phyloP scores from a whole-genome alignment of 2,888 invertebrate genomes.

The Syrista parreyssii region DNA sequence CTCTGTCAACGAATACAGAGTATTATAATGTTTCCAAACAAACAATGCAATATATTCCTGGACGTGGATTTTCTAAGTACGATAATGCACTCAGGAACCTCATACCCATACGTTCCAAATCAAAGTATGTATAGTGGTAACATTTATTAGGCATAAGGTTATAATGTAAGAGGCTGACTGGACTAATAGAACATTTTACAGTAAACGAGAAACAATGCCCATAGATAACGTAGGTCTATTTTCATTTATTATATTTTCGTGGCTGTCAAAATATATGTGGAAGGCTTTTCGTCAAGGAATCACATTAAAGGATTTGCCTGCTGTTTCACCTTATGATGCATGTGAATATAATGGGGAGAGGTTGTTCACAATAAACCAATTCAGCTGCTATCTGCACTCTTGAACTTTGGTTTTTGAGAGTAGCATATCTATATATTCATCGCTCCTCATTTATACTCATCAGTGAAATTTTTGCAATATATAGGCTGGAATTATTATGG shows the following conservation, averaged over 20 bases:
- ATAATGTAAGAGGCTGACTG: neutral
- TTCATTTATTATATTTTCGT: slow-evolving; percentile 68
- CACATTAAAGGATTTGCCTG: slow-evolving; percentile 59
- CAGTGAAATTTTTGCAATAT: neutral
- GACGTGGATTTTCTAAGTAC: slow-evolving; percentile 44
- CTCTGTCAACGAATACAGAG: neutral
- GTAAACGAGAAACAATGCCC: slow-evolving; percentile 57
- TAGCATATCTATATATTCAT: neutral
- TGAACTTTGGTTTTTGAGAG: neutral
- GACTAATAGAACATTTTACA: slow-evolving; percentile 23
- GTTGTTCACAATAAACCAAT: slow-evolving; percentile 47
- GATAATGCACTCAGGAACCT: slow-evolving; percentile 50
- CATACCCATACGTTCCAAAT: slow-evolving; percentile 49
- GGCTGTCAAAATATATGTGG: slow-evolving; percentile 69
- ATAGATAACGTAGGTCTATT: slow-evolving; percentile 67
- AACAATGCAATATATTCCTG: slow-evolving; percentile 7
- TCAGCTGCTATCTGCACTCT: neutral
- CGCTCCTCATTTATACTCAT: neutral
- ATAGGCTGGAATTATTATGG: slow-evolving; percentile 69
- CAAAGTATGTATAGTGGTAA: slow-evolving; percentile 35
- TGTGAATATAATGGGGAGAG: slow-evolving; percentile 68
- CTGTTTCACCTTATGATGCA: slow-evolving; percentile 66
- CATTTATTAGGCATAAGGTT: neutral
- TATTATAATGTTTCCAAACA: neutral
- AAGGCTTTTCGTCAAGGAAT: slow-evolving; percentile 67